phyloP scores from a whole-genome alignment of 2,797 vertebrate species.

The Poecilia picta region DNA sequence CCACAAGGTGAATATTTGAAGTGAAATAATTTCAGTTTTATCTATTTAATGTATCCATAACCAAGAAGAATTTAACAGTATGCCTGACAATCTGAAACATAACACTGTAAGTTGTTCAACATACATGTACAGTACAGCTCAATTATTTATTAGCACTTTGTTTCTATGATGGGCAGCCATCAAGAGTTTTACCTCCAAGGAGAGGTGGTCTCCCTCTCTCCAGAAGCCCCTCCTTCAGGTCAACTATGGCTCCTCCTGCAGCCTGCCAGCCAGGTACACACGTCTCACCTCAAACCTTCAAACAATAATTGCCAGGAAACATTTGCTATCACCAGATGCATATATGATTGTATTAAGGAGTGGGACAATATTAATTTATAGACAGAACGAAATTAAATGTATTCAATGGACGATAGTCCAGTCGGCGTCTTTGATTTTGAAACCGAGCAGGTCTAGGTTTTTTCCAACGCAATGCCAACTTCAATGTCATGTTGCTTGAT shows the following conservation, averaged over 20 bases:
- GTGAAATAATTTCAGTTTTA: background rate
- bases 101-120: background rate
- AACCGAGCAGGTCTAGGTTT: background rate
- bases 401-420: background rate
- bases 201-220: constrained; percentile 48
- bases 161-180: constrained; percentile 31
- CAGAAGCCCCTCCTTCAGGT: constrained; percentile 77
- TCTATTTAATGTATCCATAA: background rate
- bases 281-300: background rate
- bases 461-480: background rate
- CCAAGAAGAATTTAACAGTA: background rate
- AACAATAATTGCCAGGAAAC: background rate
- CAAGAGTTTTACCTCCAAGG: constrained; percentile 44
- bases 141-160: constrained; percentile 9
- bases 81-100: background rate
- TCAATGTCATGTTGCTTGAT: background rate
- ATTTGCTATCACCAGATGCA: background rate
- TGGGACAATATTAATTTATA: background rate
- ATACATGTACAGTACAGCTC: background rate
- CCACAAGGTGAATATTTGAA: constrained; percentile 46
- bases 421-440: background rate
- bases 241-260: constrained; percentile 75
- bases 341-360: background rate
- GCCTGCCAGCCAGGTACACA: constrained; percentile 78
- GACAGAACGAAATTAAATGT: background rate